Percentiles rank a stretch among this genome's conserved stretches.
Conservation (phyloP, 2,113 vertebrate genomes). For the Bagarius yarrelli region DNA sequence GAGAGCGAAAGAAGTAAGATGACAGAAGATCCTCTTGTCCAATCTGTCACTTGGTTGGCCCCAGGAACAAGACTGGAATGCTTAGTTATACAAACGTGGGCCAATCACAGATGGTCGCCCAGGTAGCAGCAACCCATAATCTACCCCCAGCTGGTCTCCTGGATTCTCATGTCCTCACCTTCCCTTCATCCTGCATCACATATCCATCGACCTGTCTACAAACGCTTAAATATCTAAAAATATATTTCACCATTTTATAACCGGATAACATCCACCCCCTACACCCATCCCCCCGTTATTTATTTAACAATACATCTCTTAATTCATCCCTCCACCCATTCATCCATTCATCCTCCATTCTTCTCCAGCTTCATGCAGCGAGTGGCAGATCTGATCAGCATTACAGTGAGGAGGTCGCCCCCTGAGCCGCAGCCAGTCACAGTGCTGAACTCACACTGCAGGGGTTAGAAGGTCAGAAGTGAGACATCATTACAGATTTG, state of each 20-base stretch:
- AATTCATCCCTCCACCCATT: not conserved
- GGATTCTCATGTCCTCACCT: not conserved
- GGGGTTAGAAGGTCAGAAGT: constrained; percentile 21
- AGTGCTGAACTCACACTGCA: not conserved
- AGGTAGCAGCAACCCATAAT: constrained; percentile 29
- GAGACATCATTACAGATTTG: not conserved
- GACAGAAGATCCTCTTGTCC: not conserved
- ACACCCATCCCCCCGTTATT: not conserved
- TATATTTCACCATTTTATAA: no score
- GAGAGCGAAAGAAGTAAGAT: not conserved
- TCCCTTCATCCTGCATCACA: not conserved
- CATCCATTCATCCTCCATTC: not conserved
- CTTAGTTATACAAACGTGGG: constrained; percentile 45
- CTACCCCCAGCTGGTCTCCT: not conserved
- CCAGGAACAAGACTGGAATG: constrained; percentile 55
- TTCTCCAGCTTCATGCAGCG: constrained; percentile 37
- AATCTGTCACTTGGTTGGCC: constrained; percentile 53
- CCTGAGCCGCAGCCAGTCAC: constrained; percentile 22
- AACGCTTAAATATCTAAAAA: no score
- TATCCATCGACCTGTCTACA: not conserved
- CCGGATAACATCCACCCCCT: not conserved
- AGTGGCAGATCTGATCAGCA: constrained; percentile 14
- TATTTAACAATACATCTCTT: not conserved
- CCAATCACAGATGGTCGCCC: constrained; percentile 50
- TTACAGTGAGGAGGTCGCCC: constrained; percentile 3